These are phyloP conservation scores for Distichodus sexfasciatus DNA, from an alignment of 2,797 vertebrate genomes.

Conservation along the genomic window DNA sequence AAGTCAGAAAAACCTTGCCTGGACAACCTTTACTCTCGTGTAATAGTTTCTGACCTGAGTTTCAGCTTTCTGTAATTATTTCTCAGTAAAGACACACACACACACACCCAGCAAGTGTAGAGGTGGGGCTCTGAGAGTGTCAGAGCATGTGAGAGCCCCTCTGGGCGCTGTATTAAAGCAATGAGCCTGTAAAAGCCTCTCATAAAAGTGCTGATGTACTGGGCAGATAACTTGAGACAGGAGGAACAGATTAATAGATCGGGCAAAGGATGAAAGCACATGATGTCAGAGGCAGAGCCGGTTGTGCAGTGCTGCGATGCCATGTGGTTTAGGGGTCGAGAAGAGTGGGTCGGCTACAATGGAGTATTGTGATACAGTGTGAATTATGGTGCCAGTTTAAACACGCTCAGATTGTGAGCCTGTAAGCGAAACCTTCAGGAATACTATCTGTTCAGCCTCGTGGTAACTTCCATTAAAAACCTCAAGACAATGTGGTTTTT, in stretches of 20 bases:
- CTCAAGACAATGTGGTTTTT: too few relatives aligned
- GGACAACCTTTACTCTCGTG: neutral
- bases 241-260: conserved; percentile 38
- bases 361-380: neutral
- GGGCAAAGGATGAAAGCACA: conserved; percentile 44
- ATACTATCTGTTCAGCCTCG: too few relatives aligned
- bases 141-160: conserved; percentile 24
- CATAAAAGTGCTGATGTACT: conserved; percentile 35
- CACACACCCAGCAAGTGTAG: neutral
- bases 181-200: neutral
- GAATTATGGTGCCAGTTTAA: conserved; percentile 2
- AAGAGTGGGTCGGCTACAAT: conserved; percentile 7
- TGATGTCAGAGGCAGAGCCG: conserved; percentile 15
- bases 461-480: too few relatives aligned
- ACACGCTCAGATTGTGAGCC: conserved; percentile 10
- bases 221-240: conserved; percentile 28
- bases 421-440: too few relatives aligned
- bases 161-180: conserved; percentile 20
- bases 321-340: neutral
- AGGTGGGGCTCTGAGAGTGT: neutral
- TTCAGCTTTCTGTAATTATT: neutral
- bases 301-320: neutral
- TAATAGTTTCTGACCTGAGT: neutral
- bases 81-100: neutral
- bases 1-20: neutral